phyloP scores from a whole-genome alignment of 2,113 vertebrate genomes.

The Caracal caracal region DNA sequence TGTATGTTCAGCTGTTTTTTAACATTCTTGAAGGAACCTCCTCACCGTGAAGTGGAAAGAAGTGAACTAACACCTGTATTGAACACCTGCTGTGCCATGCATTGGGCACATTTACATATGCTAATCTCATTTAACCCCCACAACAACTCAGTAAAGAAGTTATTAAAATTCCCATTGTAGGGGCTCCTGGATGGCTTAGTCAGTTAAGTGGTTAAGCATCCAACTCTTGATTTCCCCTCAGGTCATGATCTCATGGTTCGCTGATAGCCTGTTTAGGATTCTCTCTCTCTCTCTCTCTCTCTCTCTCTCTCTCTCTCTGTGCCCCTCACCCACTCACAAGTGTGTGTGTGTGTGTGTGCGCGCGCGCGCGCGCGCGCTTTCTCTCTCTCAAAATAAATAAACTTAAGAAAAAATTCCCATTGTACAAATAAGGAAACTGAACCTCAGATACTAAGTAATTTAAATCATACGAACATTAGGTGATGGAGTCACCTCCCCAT shows the following conservation, averaged over 20 bases:
- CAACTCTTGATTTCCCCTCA: no score
- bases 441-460: background rate
- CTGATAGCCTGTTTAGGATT: no score
- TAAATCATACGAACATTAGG: background rate
- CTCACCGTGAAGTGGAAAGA: background rate
- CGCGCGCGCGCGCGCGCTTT: no score
- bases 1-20: background rate
- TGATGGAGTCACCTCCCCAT: background rate
- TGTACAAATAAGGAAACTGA: slow-evolving; percentile 10
- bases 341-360: no score
- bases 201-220: no score
- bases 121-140: background rate
- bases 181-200: no score
- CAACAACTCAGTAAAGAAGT: background rate
- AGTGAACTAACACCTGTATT: background rate
- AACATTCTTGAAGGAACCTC: background rate
- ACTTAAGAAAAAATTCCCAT: background rate
- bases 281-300: no score
- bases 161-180: background rate
- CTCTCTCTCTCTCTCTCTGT: no score
- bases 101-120: background rate
- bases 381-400: no score
- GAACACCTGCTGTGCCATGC: background rate
- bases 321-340: no score
- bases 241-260: no score